Evolutionary conservation across 1,140 invertebrate genomes (phyloP), one percentile per base, ranked within the genome.

Genomic region (Philotrypesis tridentata): DNA sequence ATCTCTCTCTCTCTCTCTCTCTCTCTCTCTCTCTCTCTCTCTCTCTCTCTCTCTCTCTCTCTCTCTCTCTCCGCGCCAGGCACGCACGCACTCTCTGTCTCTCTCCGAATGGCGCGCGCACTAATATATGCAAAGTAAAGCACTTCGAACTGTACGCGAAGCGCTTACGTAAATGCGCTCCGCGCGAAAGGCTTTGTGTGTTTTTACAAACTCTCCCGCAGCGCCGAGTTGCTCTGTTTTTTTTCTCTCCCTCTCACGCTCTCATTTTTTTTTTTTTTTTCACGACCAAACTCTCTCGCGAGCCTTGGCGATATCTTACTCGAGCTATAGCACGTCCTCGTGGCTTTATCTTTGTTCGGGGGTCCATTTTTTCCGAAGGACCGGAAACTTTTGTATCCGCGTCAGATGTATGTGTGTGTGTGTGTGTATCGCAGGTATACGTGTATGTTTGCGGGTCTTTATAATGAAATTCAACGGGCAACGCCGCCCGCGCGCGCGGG

Each of bases 91-190:
- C n/a, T n/a, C n/a, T n/a, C n/a, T 31, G 43, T n/a, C 2, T 8
- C 12, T 21, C n/a, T 23, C 17, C 25, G 33, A 82, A 73, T 63
- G 74, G 29, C 48, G 17, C 70, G 29, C 48, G 17, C 70, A 79
- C 75, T 82, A 83, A 83, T 83, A 31, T 83, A 83, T 83, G 82
- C 33, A 83, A 83, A 83, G 63, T 79, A 83, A 83, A 83, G 82
- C 77, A 83, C 82, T 83, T 83, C 75, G 73, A 77, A 77, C 73
- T 23, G 73, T 77, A 82, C 80, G 75, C 81, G 68, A 7, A 73
- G 73, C 70, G 81, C 81, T 82, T 82, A 82, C 81, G 74, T 73
- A 82, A 82, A 82, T 79, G 81, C 65, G 37, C 79, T 70, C 70
- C 27, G 25, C 65, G 27, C 65, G 80, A 43, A 48, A 71, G 81